Evolutionary conservation across 2,888 invertebrate genomes (phyloP).

Genomic region (Opisthograptis luteolata): DNA sequence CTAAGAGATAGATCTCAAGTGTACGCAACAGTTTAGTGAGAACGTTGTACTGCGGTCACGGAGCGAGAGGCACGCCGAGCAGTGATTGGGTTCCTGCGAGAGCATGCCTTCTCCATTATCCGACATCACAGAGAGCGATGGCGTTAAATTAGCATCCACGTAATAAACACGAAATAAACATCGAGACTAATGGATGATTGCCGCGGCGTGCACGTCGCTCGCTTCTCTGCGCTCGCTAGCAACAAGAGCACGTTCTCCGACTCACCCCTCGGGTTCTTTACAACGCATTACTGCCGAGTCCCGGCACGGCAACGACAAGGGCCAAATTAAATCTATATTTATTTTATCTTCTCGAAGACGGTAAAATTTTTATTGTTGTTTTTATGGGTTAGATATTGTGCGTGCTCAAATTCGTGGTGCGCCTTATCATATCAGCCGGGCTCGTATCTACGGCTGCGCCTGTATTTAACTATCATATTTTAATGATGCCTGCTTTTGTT

Average conservation of each 20-base stretch:
- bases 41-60: constrained; percentile 42
- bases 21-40: constrained; percentile 43
- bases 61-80: constrained; percentile 39
- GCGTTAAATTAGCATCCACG: constrained; percentile 67
- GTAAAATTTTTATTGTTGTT: constrained; percentile 72
- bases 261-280: constrained; percentile 26
- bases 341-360: constrained; percentile 65
- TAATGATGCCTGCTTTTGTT: constrained; percentile 27
- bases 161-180: constrained; percentile 76
- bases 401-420: constrained; percentile 48
- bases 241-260: constrained; percentile 26
- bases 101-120: constrained; percentile 52
- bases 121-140: constrained; percentile 53
- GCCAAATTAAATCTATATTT: constrained; percentile 63
- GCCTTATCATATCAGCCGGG: constrained; percentile 42
- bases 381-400: constrained; percentile 66
- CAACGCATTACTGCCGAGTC: constrained; percentile 31
- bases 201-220: constrained; percentile 32
- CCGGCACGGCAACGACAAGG: constrained; percentile 38
- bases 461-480: constrained; percentile 38
- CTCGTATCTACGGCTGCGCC: constrained; percentile 20
- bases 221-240: constrained; percentile 6
- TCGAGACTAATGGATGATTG: constrained; percentile 78
- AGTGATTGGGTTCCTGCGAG: constrained; percentile 36
- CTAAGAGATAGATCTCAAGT: constrained; percentile 52